phyloP scores from a whole-genome alignment of 2,797 vertebrate genomes.

The Harpagifer antarcticus region DNA sequence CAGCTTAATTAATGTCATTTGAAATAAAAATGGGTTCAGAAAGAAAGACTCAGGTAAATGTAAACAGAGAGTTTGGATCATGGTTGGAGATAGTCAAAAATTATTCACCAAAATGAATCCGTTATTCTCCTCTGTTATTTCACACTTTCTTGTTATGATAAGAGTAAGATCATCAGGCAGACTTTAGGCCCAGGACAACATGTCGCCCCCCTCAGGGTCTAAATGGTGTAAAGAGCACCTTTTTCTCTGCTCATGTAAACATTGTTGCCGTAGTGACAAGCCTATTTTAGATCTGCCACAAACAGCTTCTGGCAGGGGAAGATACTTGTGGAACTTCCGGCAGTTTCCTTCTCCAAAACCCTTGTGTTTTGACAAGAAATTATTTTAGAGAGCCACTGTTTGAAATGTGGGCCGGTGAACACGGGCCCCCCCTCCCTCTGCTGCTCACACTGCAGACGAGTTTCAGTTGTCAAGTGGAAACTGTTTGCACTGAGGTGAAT shows the following conservation, averaged over 20 bases:
- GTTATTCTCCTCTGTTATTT: not conserved
- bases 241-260: constrained; percentile 45
- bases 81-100: not conserved
- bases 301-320: constrained; percentile 64
- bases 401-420: constrained; percentile 67
- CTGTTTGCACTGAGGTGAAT: constrained; percentile 21
- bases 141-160: not conserved
- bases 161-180: not conserved
- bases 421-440: constrained; percentile 42
- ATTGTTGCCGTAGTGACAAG: constrained; percentile 27
- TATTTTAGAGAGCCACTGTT: constrained; percentile 78
- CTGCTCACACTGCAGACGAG: constrained; percentile 45
- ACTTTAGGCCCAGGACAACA: not conserved
- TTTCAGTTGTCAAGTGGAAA: not conserved
- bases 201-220: not conserved
- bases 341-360: constrained; percentile 73
- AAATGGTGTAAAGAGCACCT: constrained; percentile 2
- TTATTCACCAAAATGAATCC: not conserved
- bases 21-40: too few relatives aligned
- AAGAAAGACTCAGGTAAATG: too few relatives aligned
- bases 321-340: constrained; percentile 81
- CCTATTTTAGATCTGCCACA: constrained; percentile 67
- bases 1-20: too few relatives aligned
- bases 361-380: constrained; percentile 83
- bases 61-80: not conserved